phyloP scores from a whole-genome alignment of 2,888 invertebrate genomes.

The Deilephila elpenor region DNA sequence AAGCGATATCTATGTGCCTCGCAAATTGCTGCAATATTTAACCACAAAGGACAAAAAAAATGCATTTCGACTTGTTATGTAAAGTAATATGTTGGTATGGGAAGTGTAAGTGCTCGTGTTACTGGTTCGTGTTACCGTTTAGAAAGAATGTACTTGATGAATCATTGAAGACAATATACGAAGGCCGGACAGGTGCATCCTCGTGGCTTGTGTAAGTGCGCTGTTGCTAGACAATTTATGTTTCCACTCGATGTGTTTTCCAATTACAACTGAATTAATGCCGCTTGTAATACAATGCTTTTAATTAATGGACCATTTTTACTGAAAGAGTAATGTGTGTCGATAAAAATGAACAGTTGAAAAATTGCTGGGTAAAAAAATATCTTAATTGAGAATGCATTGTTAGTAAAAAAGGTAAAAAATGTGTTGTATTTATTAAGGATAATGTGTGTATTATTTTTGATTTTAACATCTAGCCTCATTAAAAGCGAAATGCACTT shows the following conservation, averaged over 20 bases:
- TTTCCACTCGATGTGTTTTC: slow-evolving; percentile 1
- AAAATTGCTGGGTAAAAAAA: background rate
- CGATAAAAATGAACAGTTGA: background rate
- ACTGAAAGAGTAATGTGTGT: background rate
- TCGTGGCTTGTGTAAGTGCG: background rate
- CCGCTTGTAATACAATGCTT: background rate
- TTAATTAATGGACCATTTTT: background rate
- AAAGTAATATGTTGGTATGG: background rate
- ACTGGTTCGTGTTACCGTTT: slow-evolving; percentile 20
- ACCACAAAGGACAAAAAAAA: background rate
- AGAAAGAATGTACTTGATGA: slow-evolving; percentile 2
- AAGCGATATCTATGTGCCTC: background rate
- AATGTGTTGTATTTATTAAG: no score
- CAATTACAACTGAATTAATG: background rate
- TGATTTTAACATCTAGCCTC: no score
- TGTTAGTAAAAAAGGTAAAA: background rate
- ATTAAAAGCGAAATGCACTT: no score
- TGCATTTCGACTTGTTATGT: background rate
- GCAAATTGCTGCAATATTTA: background rate
- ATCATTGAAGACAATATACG: slow-evolving; percentile 22
- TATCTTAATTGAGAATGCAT: background rate
- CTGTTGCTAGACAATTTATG: slow-evolving; percentile 15
- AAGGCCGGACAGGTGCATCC: slow-evolving; percentile 17
- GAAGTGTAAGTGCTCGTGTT: background rate
- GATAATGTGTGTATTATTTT: no score